A percentile compares a stretch with the other conserved stretches of the same genome.
These are phyloP conservation scores for Lacanobia wlatinum DNA, from an alignment of 2,888 invertebrate species.

Conservation along the genomic window DNA sequence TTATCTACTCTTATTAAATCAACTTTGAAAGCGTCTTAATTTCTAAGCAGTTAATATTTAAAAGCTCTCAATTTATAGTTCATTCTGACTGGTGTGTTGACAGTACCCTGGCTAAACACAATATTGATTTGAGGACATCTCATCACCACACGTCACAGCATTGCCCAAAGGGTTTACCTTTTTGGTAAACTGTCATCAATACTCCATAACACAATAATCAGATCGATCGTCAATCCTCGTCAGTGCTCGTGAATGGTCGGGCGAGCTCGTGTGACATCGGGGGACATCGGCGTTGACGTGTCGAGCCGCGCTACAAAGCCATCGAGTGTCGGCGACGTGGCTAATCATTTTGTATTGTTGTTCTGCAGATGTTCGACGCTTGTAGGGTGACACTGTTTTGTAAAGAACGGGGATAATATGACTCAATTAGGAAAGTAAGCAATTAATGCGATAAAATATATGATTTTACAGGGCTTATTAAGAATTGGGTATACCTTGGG, in stretches of 20 bases:
- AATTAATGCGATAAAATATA: background rate
- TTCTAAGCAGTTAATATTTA: too few species aligned
- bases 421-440: background rate
- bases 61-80: too few species aligned
- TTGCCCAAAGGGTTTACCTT: background rate
- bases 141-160: background rate
- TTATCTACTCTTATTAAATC: too few species aligned
- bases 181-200: slow-evolving; percentile 35
- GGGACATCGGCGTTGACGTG: slow-evolving; percentile 64
- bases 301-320: slow-evolving; percentile 63
- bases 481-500: too few species aligned
- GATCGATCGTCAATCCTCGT: slow-evolving; percentile 61
- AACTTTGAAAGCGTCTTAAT: too few species aligned
- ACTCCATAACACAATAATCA: slow-evolving; percentile 51
- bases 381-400: slow-evolving; percentile 68
- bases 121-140: too few species aligned
- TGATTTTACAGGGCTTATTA: too few species aligned
- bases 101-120: too few species aligned
- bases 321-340: slow-evolving; percentile 76
- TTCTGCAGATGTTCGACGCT: slow-evolving; percentile 77
- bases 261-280: slow-evolving; percentile 53
- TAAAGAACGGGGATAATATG: background rate
- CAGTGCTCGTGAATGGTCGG: slow-evolving; percentile 45
- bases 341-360: slow-evolving; percentile 87
- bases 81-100: too few species aligned